Base-by-base conservation (phyloP, 2,113 vertebrate species). In the Onychostoma macrolepis region DNA sequence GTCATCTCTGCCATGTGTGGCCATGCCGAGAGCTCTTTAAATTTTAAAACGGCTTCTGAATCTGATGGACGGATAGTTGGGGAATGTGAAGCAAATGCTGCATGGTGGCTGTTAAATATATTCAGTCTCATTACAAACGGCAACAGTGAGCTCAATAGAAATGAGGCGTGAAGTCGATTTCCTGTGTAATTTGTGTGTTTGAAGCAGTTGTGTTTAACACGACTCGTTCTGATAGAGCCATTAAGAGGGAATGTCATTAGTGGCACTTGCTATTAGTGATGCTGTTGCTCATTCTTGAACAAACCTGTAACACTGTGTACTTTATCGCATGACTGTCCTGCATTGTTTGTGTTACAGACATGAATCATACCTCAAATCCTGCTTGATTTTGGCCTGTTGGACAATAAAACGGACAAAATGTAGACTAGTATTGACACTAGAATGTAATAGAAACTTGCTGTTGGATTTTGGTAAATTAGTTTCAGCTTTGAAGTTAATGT, bases 21-120 rank as follows among this genome's bases (percentile, higher is more conserved):
- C 58, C 45, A 85, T 80, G 53, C 43, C 11, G 76, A 63, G 58
- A 74, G 83, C 65, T 24, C 21, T 63, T 80, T 78, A 56, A 43
- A 86, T 71, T 53, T n/a, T 13, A 65, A 85, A 45, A 65, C 30
- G 33, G 30, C 15, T 11, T 8, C 4, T 71, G 85, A 80, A 71
- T 53, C 28, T 71, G 41, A 86, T 53, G 67, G 45, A 53, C 10
- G 53, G 45, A 15, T 0, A 10, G 48, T 15, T 58, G 24, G 30
- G 21, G 45, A 48, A 41, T 41, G 67, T 15, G 26, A 53, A 50
- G 50, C 0, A 17, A 85, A 79, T 80, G 11, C 58, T 33, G 33
- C 13, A 50, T 48, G 30, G 74, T 30, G 58, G 33, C 53, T 61
- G 78, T 38, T 61, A 61, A 80, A 61, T 80, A 7, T 38, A 58